Percentiles rank a stretch among this genome's conserved stretches.
These are phyloP conservation scores for Tipula confusa DNA, from an alignment of 2,888 invertebrate genomes.

Conservation along the genomic window DNA sequence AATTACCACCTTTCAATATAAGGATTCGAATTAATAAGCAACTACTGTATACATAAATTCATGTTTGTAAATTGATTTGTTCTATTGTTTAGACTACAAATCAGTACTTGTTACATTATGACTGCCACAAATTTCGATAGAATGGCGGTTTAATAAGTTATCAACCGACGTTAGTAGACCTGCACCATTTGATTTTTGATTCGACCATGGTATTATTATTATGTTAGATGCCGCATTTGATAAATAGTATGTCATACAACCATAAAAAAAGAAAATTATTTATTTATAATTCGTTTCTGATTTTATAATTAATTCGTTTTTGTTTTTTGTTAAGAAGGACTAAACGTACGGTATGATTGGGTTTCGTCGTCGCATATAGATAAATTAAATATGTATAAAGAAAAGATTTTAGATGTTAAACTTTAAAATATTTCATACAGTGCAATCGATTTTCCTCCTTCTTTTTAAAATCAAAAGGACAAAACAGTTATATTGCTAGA, in stretches of 20 bases:
- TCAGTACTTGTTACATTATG: neutral
- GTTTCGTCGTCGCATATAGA: neutral
- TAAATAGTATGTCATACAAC: neutral
- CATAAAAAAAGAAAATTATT: neutral
- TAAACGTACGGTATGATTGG: too few relatives aligned
- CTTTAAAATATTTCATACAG: too few relatives aligned
- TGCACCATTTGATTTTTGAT: neutral
- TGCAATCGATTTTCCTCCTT: neutral
- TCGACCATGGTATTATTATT: neutral
- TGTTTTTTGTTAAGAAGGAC: neutral
- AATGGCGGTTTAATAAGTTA: neutral
- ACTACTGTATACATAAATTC: neutral
- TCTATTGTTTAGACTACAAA: conserved; percentile 20
- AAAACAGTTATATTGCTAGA: too few relatives aligned
- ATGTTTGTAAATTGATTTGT: neutral
- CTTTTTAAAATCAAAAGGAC: too few relatives aligned
- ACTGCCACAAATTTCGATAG: neutral
- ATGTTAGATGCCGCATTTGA: neutral
- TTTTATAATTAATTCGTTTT: neutral
- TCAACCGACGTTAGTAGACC: neutral
- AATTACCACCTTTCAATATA: neutral
- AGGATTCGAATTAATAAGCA: neutral
- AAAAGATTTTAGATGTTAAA: too few relatives aligned
- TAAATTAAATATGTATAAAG: too few relatives aligned
- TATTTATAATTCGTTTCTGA: conserved; percentile 12